Evolutionary conservation across 2,113 vertebrate species (phyloP).

Genomic region (Dinomys branickii): DNA sequence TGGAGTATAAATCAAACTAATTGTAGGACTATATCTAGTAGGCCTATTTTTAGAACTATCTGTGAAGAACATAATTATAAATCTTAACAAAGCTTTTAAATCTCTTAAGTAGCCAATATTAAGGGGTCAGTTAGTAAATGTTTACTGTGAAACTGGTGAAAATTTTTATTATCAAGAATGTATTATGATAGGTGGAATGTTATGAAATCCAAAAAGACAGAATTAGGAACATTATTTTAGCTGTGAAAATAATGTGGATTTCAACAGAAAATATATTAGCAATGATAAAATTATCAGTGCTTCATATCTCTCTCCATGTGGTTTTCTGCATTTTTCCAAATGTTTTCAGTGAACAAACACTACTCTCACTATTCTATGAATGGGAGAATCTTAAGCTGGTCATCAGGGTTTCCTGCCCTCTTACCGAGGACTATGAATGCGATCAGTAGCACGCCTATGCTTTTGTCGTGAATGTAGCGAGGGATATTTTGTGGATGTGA

Average conservation of each 20-base stretch:
- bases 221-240: neutral
- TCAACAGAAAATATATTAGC: neutral
- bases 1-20: neutral
- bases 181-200: neutral
- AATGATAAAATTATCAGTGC: neutral
- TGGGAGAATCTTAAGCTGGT: neutral
- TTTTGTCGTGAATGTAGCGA: accelerated
- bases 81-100: neutral
- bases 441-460: neutral
- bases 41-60: neutral
- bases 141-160: neutral
- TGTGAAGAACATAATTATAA: neutral
- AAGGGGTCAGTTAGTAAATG: neutral
- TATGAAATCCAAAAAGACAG: slow-evolving; percentile 6
- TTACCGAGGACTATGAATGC: neutral
- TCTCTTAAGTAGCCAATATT: neutral
- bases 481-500: neutral
- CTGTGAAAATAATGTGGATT: neutral
- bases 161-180: neutral
- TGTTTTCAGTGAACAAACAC: neutral
- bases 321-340: neutral
- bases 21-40: neutral
- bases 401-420: neutral
- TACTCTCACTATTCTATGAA: neutral
- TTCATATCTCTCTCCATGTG: neutral